A percentile compares a stretch with the other conserved stretches of the same genome.
Evolutionary conservation across 2,113 vertebrate species (phyloP).

Genomic region (Gulo gulo): DNA sequence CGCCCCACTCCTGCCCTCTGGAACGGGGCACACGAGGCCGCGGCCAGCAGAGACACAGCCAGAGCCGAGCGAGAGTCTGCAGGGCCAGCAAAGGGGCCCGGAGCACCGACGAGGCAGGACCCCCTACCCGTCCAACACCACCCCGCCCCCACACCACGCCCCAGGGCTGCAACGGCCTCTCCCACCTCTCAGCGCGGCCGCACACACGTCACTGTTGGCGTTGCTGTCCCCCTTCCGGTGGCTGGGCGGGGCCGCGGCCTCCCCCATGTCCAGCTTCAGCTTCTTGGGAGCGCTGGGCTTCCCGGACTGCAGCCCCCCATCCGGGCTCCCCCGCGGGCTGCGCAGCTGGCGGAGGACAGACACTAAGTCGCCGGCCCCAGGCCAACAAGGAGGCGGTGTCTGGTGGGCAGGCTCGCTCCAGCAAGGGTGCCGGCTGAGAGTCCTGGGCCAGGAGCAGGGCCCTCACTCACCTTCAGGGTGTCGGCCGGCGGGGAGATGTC

Average conservation of each 20-base stretch:
- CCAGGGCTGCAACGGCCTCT: background rate
- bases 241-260: conserved; percentile 42
- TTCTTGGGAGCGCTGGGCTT: conserved; percentile 81
- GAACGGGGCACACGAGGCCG: background rate
- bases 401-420: background rate
- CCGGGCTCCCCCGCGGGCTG: conserved; percentile 45
- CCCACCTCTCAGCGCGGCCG: conserved; percentile 88
- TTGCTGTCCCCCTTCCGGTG: conserved; percentile 87
- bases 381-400: background rate
- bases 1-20: background rate
- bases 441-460: background rate
- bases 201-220: conserved; percentile 90
- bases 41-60: background rate
- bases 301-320: conserved; percentile 59
- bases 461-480: conserved; percentile 84
- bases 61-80: background rate
- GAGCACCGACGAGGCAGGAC: background rate
- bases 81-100: background rate
- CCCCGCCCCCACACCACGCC: too few relatives aligned
- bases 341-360: conserved; percentile 44
- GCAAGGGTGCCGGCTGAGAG: background rate
- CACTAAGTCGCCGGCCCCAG: background rate
- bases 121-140: background rate
- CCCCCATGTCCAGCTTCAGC: conserved; percentile 73
- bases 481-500: conserved; percentile 88